phyloP scores from a whole-genome alignment of 2,113 vertebrate genomes.

The Stigmatopora nigra region DNA sequence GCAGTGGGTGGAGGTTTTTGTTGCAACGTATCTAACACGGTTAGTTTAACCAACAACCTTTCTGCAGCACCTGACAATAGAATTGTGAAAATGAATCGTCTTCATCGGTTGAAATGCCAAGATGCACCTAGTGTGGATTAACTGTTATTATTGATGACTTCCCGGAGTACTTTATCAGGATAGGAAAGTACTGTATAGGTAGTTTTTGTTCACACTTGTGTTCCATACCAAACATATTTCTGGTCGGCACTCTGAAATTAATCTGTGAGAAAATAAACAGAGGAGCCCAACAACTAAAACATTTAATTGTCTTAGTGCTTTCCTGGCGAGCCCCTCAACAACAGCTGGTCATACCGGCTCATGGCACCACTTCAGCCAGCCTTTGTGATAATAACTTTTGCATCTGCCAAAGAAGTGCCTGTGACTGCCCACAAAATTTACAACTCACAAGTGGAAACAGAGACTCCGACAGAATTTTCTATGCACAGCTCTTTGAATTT shows the following conservation, averaged over 20 bases:
- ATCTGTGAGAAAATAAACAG: conserved; percentile 93
- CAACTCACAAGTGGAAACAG: conserved; percentile 95
- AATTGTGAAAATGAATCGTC: too few species aligned
- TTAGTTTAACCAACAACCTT: too few species aligned
- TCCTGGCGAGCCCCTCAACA: conserved; percentile 82
- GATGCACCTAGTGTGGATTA: not conserved
- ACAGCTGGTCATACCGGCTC: conserved; percentile 95
- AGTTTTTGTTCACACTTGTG: conserved; percentile 38
- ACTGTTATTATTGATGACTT: conserved; percentile 9
- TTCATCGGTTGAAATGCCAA: too few species aligned
- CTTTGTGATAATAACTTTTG: conserved; percentile 98
- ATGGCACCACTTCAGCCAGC: conserved; percentile 85
- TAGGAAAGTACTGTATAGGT: conserved; percentile 16
- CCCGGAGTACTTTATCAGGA: conserved; percentile 19
- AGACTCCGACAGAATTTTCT: conserved; percentile 93
- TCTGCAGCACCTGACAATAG: too few species aligned
- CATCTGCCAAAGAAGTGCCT: conserved; percentile 85
- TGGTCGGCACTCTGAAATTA: conserved; percentile 81
- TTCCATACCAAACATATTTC: conserved; percentile 46
- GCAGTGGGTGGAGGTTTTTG: too few species aligned
- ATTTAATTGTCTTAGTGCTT: conserved; percentile 88
- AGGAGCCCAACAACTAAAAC: conserved; percentile 87
- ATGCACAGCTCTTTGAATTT: conserved; percentile 99
- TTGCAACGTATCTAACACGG: too few species aligned
- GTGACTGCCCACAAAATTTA: conserved; percentile 96